phyloP scores from a whole-genome alignment of 2,113 vertebrate species.

The Verasper variegatus region DNA sequence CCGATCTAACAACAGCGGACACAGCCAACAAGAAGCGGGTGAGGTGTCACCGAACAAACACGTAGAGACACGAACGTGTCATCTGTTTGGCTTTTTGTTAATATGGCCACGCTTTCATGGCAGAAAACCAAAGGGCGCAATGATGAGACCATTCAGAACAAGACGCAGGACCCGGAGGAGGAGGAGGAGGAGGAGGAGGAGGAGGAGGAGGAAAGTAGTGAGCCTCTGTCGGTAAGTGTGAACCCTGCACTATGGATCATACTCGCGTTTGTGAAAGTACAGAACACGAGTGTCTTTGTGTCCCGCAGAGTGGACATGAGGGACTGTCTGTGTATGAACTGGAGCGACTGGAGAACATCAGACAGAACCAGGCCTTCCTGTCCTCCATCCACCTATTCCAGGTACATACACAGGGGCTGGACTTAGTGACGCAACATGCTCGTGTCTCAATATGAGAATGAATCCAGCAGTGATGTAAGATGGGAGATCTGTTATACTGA shows the following conservation, averaged over 20 bases:
- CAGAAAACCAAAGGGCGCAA: conserved; percentile 10
- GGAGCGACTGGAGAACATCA: conserved; percentile 79
- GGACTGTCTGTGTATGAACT: conserved; percentile 77
- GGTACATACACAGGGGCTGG: conserved; percentile 35
- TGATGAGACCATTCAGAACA: neutral
- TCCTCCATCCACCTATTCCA: conserved; percentile 71
- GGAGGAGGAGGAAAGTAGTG: conserved; percentile 26
- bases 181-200: conserved; percentile 15
- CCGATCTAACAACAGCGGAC: neutral
- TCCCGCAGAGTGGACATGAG: conserved; percentile 42
- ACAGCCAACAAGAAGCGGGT: conserved; percentile 20
- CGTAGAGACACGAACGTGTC: neutral
- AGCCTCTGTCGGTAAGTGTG: conserved; percentile 31
- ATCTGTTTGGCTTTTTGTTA: neutral
- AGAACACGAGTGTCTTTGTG: conserved; percentile 12
- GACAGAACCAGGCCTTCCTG: conserved; percentile 77
- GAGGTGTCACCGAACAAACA: neutral
- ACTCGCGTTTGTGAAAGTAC: neutral
- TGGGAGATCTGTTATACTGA: no score
- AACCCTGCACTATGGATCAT: neutral
- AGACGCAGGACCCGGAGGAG: neutral
- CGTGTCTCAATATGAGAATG: neutral
- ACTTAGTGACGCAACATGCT: neutral
- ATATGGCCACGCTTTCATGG: neutral
- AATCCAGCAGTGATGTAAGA: no score